These are phyloP conservation scores for Cyrtonyx montezumae DNA, from an alignment of 2,113 vertebrate species.

Conservation along the genomic window DNA sequence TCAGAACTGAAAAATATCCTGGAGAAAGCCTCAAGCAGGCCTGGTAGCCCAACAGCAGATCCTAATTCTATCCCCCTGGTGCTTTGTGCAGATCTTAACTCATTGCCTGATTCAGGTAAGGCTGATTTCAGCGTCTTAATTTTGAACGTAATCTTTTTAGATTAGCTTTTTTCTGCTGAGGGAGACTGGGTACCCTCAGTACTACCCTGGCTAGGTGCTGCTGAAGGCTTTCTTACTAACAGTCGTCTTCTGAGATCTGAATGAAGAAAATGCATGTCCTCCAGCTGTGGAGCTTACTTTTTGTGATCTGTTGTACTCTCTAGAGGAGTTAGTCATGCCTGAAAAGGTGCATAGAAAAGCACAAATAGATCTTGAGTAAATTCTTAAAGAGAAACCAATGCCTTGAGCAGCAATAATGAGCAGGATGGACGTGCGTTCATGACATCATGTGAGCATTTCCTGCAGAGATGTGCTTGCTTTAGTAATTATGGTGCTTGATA, in stretches of 20 bases:
- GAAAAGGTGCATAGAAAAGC: neutral
- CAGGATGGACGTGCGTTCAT: rapidly evolving
- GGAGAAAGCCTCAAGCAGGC: slow-evolving; percentile 88
- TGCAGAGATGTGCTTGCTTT: neutral
- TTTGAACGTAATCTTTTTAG: neutral
- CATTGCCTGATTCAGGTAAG: slow-evolving; percentile 96
- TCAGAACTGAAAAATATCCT: slow-evolving; percentile 97
- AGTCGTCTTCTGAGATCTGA: neutral
- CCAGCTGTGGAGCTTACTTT: rapidly evolving
- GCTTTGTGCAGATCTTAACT: slow-evolving; percentile 98
- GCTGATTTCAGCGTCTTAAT: neutral
- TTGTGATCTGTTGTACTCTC: rapidly evolving
- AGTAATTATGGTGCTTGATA: rapidly evolving
- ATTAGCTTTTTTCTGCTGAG: neutral
- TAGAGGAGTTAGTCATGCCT: neutral
- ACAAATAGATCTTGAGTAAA: neutral
- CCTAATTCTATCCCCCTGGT: slow-evolving; percentile 93
- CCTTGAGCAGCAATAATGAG: neutral
- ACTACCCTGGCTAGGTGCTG: neutral
- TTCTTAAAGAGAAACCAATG: rapidly evolving
- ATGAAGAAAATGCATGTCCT: neutral
- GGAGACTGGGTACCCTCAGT: rapidly evolving
- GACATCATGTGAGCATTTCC: neutral
- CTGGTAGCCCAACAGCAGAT: slow-evolving; percentile 85
- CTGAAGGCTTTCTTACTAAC: neutral